Percentiles rank a stretch among this genome's conserved stretches.
Evolutionary conservation across 2,888 invertebrate species (phyloP).

Genomic region (Drosophila crucigera): DNA sequence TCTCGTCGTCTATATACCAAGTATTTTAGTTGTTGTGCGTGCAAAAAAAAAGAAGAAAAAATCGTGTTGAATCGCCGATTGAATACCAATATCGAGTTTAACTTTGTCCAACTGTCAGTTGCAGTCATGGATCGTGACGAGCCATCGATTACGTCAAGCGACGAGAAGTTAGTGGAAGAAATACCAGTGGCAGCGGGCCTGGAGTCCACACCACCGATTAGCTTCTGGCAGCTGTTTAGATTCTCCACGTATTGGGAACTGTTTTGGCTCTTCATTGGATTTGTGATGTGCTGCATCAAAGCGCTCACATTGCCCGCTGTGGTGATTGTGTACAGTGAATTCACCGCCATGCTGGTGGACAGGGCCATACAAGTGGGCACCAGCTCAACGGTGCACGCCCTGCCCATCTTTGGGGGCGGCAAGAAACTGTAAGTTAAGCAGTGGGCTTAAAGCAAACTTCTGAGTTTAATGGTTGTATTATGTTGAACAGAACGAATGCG

Average conservation of each 20-base stretch:
- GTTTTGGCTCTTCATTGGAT: slow-evolving; percentile 86
- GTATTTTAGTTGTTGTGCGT: slow-evolving; percentile 22
- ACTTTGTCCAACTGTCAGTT: slow-evolving; percentile 23
- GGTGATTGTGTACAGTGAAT: slow-evolving; percentile 90
- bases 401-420: slow-evolving; percentile 89
- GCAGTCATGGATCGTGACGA: slow-evolving; percentile 78
- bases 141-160: slow-evolving; percentile 67
- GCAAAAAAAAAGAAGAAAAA: slow-evolving; percentile 41
- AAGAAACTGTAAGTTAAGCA: slow-evolving; percentile 86
- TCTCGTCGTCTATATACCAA: slow-evolving; percentile 11
- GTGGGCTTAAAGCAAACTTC: neutral
- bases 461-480: neutral
- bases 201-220: slow-evolving; percentile 73
- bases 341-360: slow-evolving; percentile 90
- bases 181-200: slow-evolving; percentile 73
- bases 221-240: slow-evolving; percentile 84
- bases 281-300: slow-evolving; percentile 87
- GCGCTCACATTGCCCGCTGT: slow-evolving; percentile 89
- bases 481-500: slow-evolving; percentile 86
- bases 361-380: slow-evolving; percentile 87
- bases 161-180: slow-evolving; percentile 69
- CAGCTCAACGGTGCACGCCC: slow-evolving; percentile 87
- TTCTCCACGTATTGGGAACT: slow-evolving; percentile 88
- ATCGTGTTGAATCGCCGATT: slow-evolving; percentile 49
- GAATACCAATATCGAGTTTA: slow-evolving; percentile 34